phyloP scores from a whole-genome alignment of 2,888 invertebrate genomes.

The Eugnorisma glareosa region DNA sequence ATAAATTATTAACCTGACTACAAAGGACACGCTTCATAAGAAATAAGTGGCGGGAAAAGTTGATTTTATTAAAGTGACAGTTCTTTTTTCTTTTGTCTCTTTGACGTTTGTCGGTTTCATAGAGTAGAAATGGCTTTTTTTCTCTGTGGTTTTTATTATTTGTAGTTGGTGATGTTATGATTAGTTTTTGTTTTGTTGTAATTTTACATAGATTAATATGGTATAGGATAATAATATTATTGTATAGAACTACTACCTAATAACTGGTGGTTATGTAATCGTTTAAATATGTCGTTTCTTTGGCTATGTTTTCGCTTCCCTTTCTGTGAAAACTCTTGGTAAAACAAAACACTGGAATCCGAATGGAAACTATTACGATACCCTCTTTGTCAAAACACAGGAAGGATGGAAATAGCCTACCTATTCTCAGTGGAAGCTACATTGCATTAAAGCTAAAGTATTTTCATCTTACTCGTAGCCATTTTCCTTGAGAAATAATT shows the following conservation, averaged over 20 bases:
- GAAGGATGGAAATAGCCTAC: constrained; percentile 3
- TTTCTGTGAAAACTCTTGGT: background rate
- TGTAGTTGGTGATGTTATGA: background rate
- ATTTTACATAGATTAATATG: background rate
- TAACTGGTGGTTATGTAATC: background rate
- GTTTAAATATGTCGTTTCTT: background rate
- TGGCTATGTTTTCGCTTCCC: background rate
- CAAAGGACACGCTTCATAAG: constrained; percentile 70
- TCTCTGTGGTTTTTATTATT: background rate
- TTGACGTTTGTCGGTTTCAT: constrained; percentile 24
- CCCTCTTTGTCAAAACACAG: constrained; percentile 12
- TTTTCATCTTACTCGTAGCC: constrained; percentile 43
- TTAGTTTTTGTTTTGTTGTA: background rate
- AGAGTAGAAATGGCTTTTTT: background rate
- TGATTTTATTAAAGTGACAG: constrained; percentile 51
- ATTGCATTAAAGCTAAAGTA: constrained; percentile 47
- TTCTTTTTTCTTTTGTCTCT: constrained; percentile 22
- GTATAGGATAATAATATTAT: background rate
- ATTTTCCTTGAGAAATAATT: constrained; percentile 59
- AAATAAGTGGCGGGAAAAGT: constrained; percentile 60
- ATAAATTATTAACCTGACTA: constrained; percentile 77
- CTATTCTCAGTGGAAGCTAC: constrained; percentile 27
- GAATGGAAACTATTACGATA: background rate
- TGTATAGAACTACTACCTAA: background rate
- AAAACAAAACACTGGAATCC: background rate